A percentile compares a stretch with the other conserved stretches of the same genome.
Conservation (phyloP, 2,888 invertebrate genomes). For the Coelinius sp. region DNA sequence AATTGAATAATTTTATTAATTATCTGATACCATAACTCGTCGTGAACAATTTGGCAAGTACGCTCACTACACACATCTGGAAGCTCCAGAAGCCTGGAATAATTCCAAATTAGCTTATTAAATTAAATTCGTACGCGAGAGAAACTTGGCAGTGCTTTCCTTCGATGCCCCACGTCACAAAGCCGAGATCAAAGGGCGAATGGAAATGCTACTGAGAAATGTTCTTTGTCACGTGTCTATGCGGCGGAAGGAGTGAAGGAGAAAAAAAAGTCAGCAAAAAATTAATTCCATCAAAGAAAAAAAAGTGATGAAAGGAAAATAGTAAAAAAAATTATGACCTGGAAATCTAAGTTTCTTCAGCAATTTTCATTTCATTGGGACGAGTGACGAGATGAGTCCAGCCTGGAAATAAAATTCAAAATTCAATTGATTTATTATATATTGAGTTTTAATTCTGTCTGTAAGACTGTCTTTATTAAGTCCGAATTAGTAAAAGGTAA, state of each 20-base stretch:
- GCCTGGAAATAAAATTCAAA: too few species aligned
- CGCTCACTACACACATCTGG: constrained; percentile 47
- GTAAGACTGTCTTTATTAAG: not conserved
- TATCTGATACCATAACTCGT: constrained; percentile 48
- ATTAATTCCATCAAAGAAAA: not conserved
- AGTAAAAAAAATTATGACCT: not conserved
- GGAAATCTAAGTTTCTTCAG: not conserved
- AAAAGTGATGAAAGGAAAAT: not conserved
- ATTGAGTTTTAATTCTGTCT: not conserved
- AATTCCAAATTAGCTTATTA: constrained; percentile 67
- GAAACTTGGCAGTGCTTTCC: constrained; percentile 50
- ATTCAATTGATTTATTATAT: not conserved
- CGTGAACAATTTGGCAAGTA: constrained; percentile 52
- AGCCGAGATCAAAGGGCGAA: not conserved
- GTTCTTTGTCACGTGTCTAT: constrained; percentile 1
- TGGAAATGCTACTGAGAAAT: not conserved
- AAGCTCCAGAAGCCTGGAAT: constrained; percentile 59
- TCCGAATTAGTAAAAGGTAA: not conserved
- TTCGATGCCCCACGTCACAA: not conserved
- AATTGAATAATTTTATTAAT: constrained; percentile 51
- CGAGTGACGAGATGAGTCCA: not conserved
- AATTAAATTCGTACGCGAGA: constrained; percentile 59
- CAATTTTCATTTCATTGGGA: not conserved
- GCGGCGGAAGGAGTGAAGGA: not conserved
- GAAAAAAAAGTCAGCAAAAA: not conserved